phyloP scores from a whole-genome alignment of 2,888 invertebrate genomes.

The Leptinotarsa tumamoca region DNA sequence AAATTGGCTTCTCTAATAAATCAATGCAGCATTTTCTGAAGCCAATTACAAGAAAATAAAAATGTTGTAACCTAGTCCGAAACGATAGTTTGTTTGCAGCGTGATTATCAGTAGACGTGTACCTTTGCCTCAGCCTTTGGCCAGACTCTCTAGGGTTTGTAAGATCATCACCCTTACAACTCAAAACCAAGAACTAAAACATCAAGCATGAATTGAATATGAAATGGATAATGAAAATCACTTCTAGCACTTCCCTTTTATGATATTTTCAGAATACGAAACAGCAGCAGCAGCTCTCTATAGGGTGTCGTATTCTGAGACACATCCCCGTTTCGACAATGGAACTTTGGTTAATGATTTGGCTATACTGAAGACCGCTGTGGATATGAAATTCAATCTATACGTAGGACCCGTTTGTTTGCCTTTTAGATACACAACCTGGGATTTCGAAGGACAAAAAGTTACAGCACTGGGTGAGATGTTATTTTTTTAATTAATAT shows the following conservation, averaged over 20 bases:
- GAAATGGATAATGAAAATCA: not conserved
- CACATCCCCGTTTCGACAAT: slow-evolving; percentile 64
- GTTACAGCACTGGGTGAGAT: slow-evolving; percentile 68
- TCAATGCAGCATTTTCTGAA: no score
- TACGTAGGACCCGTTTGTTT: slow-evolving; percentile 74
- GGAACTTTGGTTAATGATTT: slow-evolving; percentile 68
- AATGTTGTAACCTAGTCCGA: no score
- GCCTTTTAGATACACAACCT: slow-evolving; percentile 69
- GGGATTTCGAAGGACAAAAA: slow-evolving; percentile 60
- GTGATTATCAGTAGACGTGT: no score
- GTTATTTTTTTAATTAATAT: no score
- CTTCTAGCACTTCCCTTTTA: not conserved
- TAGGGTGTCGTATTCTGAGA: slow-evolving; percentile 58
- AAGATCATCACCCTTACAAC: no score
- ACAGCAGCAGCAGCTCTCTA: slow-evolving; percentile 67
- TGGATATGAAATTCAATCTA: slow-evolving; percentile 67
- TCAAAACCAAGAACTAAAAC: no score
- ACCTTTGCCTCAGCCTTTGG: no score
- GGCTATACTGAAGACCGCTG: slow-evolving; percentile 65
- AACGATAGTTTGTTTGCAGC: no score
- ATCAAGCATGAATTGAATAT: no score
- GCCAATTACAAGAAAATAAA: no score
- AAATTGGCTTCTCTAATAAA: no score
- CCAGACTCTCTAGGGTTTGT: no score
- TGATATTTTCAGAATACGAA: slow-evolving; percentile 66